A percentile compares a stretch with the other conserved stretches of the same genome.
phyloP scores from a whole-genome alignment of 92 coral and sea anemone genomes.

The Isaurus tuberculatus region DNA sequence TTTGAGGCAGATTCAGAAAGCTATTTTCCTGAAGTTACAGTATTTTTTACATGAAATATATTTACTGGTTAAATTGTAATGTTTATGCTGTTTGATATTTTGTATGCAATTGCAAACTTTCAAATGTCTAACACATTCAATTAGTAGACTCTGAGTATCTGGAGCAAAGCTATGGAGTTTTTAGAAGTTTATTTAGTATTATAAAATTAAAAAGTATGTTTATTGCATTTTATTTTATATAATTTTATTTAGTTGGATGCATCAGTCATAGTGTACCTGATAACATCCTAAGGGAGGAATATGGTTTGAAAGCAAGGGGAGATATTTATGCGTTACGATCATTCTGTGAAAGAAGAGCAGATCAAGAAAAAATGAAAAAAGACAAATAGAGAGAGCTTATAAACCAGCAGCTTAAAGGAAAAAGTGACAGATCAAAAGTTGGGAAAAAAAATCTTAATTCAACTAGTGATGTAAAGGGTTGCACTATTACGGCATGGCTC shows the following conservation, averaged over 20 bases:
- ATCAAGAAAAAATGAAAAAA: not conserved
- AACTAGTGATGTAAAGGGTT: constrained; percentile 1
- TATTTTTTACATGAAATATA: not conserved
- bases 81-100: too few relatives aligned
- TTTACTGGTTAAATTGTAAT: not conserved
- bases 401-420: not conserved
- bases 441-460: not conserved
- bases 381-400: not conserved
- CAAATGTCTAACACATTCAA: too few relatives aligned
- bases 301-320: not conserved
- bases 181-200: not conserved
- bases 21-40: not conserved
- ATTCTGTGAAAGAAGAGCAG: not conserved
- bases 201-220: not conserved
- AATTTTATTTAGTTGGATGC: constrained; percentile 6
- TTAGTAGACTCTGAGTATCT: not conserved
- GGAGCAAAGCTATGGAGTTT: not conserved
- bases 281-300: not conserved
- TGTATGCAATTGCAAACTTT: too few relatives aligned
- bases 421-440: not conserved
- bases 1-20: not conserved
- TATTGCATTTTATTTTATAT: not conserved
- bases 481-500: constrained; percentile 24
- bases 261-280: not conserved
- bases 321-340: not conserved